A percentile compares a stretch with the other conserved stretches of the same genome.
Evolutionary conservation across 2,888 invertebrate species (phyloP).

Genomic region (Agelastica alni): DNA sequence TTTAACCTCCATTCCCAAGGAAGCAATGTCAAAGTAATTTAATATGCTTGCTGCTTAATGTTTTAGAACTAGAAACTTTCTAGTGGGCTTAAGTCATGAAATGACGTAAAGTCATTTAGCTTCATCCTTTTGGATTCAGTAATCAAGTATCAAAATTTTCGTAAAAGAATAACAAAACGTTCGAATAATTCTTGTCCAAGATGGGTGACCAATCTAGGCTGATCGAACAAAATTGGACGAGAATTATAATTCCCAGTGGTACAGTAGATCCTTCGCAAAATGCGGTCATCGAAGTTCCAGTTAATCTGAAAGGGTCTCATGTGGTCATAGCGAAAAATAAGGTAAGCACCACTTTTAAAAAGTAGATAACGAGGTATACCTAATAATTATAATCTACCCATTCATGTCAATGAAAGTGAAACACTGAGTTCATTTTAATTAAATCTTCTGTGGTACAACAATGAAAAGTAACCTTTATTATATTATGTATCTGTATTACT

Average conservation of each 20-base stretch:
- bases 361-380: no score
- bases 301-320: constrained; percentile 40
- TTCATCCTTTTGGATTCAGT: no score
- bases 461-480: no score
- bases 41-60: neutral
- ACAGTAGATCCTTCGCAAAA: constrained; percentile 48
- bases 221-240: constrained; percentile 18
- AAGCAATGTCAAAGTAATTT: no score
- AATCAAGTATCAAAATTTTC: neutral
- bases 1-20: no score
- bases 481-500: no score
- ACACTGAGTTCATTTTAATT: neutral
- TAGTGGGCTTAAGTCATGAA: neutral
- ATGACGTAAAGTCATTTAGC: neutral
- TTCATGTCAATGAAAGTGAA: no score
- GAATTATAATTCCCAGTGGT: constrained; percentile 47
- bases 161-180: no score
- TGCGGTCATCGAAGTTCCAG: constrained; percentile 49
- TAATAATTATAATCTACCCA: neutral
- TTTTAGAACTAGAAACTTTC: neutral
- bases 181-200: no score
- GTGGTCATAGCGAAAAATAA: constrained; percentile 41
- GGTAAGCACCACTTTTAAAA: neutral
- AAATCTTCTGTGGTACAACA: no score
- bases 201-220: no score